phyloP scores from a whole-genome alignment of 2,113 vertebrate genomes.

The Murina feae region DNA sequence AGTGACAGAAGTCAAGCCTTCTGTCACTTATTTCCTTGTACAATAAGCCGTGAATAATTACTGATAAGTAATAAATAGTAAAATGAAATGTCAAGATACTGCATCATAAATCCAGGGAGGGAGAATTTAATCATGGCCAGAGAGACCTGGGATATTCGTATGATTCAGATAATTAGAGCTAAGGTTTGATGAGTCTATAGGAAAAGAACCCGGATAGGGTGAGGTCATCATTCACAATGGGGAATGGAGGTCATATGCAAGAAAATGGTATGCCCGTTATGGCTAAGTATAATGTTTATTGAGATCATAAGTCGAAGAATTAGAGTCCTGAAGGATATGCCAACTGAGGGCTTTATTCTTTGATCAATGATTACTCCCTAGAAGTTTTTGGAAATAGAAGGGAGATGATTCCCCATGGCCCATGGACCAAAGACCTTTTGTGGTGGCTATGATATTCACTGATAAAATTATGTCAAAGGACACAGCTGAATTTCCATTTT shows the following conservation, averaged over 20 bases:
- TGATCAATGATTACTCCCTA: background rate
- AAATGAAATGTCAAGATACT: background rate
- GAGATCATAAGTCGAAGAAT: background rate
- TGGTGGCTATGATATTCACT: background rate
- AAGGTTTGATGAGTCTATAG: background rate
- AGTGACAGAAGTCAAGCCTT: background rate
- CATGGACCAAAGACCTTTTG: background rate
- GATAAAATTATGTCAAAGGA: background rate
- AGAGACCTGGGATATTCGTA: background rate
- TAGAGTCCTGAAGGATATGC: background rate
- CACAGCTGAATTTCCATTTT: background rate
- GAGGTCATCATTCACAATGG: fast-evolving
- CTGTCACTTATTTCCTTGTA: background rate
- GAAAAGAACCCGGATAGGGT: background rate
- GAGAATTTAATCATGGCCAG: background rate
- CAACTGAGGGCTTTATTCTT: background rate
- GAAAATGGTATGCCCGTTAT: background rate
- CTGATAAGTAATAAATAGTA: background rate
- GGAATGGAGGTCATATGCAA: background rate
- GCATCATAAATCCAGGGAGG: background rate
- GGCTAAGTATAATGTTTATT: background rate
- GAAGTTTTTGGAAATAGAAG: background rate
- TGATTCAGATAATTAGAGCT: background rate
- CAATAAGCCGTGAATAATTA: background rate
- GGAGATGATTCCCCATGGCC: background rate